Evolutionary conservation across 2,888 invertebrate genomes (phyloP).

Genomic region (Candidula unifasciata): DNA sequence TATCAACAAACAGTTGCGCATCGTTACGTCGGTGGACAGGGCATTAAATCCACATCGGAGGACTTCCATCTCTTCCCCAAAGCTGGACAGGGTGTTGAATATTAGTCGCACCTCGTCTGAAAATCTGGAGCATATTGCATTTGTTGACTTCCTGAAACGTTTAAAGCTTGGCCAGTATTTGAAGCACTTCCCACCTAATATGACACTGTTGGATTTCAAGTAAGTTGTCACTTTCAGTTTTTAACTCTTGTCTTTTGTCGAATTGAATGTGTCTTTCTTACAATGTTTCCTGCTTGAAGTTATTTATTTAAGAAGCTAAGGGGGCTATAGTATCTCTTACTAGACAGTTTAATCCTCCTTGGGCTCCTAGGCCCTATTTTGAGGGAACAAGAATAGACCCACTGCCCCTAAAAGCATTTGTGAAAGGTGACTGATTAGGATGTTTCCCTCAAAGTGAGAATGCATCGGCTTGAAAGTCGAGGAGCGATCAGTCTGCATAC

Average conservation of each 20-base stretch:
- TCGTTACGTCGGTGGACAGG: conserved; percentile 69
- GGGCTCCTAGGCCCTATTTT: too few species aligned
- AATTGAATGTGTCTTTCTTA: too few species aligned
- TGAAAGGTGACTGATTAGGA: too few species aligned
- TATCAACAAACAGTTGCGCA: conserved; percentile 68
- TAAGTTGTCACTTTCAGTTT: conserved; percentile 49
- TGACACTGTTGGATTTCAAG: conserved; percentile 73
- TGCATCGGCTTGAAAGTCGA: too few species aligned
- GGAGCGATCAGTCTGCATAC: too few species aligned
- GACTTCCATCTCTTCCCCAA: conserved; percentile 65
- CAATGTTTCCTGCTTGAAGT: too few species aligned
- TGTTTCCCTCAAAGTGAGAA: too few species aligned
- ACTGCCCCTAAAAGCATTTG: too few species aligned
- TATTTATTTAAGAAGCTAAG: too few species aligned
- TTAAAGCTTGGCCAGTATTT: conserved; percentile 70
- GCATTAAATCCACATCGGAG: conserved; percentile 57
- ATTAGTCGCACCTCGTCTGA: conserved; percentile 59
- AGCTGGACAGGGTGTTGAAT: conserved; percentile 54
- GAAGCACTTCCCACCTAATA: conserved; percentile 73
- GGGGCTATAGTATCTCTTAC: too few species aligned
- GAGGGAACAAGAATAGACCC: too few species aligned
- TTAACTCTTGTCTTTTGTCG: background rate
- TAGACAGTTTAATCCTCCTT: too few species aligned
- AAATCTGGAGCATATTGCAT: conserved; percentile 65
- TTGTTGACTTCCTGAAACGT: conserved; percentile 73